Evolutionary conservation across 1,140 invertebrate genomes (phyloP).

Genomic region (Yoshiicerus persimilis): DNA sequence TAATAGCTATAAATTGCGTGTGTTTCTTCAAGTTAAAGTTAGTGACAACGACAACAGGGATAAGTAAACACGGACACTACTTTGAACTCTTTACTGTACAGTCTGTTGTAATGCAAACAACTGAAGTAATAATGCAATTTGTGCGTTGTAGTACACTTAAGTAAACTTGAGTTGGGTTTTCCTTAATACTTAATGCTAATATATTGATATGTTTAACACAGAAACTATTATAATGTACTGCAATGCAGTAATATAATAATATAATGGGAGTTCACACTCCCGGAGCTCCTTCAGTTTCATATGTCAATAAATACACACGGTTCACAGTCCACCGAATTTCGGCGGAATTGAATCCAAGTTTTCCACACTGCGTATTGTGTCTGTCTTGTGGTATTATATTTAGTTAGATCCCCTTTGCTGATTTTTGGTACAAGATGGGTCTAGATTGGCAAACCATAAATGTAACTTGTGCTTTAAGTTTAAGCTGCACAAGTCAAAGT

Average conservation of each 20-base stretch:
- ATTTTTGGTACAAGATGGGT: not conserved
- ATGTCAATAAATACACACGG: no score
- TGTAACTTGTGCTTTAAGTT: not conserved
- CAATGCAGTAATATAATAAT: no score
- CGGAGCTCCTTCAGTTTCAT: no score
- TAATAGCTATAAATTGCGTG: not conserved
- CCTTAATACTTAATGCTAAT: not conserved
- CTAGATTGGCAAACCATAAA: not conserved
- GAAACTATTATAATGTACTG: not conserved
- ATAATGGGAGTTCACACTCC: no score
- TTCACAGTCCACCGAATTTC: no score
- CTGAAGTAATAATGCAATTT: not conserved
- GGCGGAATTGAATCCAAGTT: no score
- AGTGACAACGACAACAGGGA: not conserved
- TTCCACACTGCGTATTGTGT: not conserved
- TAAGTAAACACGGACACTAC: not conserved
- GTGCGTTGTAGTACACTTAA: not conserved
- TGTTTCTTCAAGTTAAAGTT: not conserved
- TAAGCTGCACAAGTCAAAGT: constrained; percentile 13
- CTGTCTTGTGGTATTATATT: not conserved
- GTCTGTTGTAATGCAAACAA: not conserved
- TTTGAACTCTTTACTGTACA: not conserved
- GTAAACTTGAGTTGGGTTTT: not conserved
- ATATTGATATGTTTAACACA: not conserved
- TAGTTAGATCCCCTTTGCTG: not conserved